Base-by-base conservation (phyloP, 2,113 vertebrate species). In the Protobothrops flavoviridis region DNA sequence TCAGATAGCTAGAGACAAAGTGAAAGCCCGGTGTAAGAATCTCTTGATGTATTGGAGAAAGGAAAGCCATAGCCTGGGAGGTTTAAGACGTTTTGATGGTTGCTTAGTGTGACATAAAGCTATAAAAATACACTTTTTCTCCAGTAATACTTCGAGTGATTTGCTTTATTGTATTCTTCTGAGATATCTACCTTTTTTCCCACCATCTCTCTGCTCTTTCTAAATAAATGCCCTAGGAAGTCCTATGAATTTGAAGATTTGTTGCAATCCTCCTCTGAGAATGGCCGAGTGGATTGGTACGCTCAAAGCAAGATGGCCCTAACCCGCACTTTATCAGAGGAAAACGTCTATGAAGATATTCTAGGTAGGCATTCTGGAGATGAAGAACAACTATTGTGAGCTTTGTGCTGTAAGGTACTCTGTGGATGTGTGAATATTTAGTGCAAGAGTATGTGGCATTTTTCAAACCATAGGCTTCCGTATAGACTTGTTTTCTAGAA, bases 271-370 rank as follows among this genome's bases (percentile, higher is more conserved):
- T 98, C 98, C 0, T 96, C 98, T 0, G 98, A 99, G 93, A 98
- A 97, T 45, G 97, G 98, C 94, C 97, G 98, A 91, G 98, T 98
- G 92, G 99, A 99, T 96, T 99, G 99, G 99, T 99, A 99, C 0
- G 98, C 99, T 43, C 99, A 99, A 97, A 98, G 99, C 55, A 98
- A 98, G 96, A 96, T 99, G 97, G 98, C 98, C 64, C 98, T 99
- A 74, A 98, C 99, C 94, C 98, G 99, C 98, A 99, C 99, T 98
- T 98, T 99, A 98, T 99, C 99, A 0, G 99, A 99, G 95, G 99
- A 99, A 96, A 99, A 99, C 69, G 97, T 99, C 97, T 99, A 99
- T 0, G 99, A 99, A 95, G 99, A 99, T 97, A 99, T 99, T 91
- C 97, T 99, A 95, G 99, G 99, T 99, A 98, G 98, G 97, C 94